A percentile compares a stretch with the other conserved stretches of the same genome.
Conservation (phyloP, 2,797 vertebrate species). For the Rhincodon typus region DNA sequence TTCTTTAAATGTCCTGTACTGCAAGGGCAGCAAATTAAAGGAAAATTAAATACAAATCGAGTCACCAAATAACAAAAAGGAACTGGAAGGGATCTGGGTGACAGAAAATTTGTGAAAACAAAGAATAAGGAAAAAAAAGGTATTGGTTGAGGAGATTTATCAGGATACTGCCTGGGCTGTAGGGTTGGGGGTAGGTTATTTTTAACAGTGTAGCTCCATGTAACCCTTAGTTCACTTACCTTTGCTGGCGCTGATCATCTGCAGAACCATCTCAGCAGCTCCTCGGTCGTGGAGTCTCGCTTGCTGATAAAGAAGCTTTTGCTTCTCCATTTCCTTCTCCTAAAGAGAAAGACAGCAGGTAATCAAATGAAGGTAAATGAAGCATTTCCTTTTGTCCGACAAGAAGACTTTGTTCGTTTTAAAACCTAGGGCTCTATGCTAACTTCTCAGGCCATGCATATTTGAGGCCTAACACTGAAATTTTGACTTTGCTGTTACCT, state of each 20-base stretch:
- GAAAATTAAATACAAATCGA: not conserved
- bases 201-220: not conserved
- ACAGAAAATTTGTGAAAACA: not conserved
- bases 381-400: not conserved
- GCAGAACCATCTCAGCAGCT: conserved; percentile 91
- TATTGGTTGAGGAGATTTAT: too few relatives aligned
- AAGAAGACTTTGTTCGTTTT: not conserved
- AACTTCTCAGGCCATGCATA: conserved; percentile 22
- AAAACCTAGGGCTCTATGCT: conserved; percentile 32
- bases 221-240: conserved; percentile 56
- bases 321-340: conserved; percentile 98
- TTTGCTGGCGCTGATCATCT: conserved; percentile 93
- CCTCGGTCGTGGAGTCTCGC: conserved; percentile 84
- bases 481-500: conserved; percentile 28
- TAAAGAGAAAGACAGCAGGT: conserved; percentile 53
- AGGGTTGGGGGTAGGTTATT: not conserved
- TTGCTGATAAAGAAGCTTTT: conserved; percentile 91
- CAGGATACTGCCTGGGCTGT: too few relatives aligned
- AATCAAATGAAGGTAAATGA: not conserved
- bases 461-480: conserved; percentile 7
- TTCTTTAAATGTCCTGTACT: not conserved
- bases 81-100: not conserved
- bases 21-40: not conserved
- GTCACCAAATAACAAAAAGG: not conserved
- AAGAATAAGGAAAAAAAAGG: not conserved